A percentile compares a stretch with the other conserved stretches of the same genome.
Conservation (phyloP, 2,797 vertebrate species). For the Muscicapa striata region DNA sequence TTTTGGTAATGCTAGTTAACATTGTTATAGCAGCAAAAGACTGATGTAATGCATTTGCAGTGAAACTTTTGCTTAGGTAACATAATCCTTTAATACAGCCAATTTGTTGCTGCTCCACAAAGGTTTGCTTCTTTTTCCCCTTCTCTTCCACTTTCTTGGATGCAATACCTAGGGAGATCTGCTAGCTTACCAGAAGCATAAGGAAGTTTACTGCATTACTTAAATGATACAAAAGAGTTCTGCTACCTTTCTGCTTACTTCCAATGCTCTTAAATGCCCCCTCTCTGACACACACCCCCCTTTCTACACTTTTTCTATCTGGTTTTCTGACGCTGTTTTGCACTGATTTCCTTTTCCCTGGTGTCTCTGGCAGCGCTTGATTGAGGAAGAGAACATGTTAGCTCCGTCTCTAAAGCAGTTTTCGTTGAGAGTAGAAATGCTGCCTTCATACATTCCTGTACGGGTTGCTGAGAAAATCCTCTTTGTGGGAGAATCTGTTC, state of each 20-base stretch:
- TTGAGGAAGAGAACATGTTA: conserved; percentile 98
- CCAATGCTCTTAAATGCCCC: neutral
- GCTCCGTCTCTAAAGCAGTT: conserved; percentile 97
- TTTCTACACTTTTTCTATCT: neutral
- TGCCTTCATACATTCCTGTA: conserved; percentile 95
- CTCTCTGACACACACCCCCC: neutral
- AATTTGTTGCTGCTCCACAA: neutral
- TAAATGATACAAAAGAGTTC: neutral
- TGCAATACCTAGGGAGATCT: neutral
- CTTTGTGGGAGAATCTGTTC: conserved; percentile 98
- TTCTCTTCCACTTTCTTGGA: neutral
- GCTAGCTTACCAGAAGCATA: neutral
- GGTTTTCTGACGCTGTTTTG: neutral
- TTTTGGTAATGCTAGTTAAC: neutral
- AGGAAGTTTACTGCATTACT: neutral
- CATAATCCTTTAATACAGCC: neutral
- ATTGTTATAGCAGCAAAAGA: neutral
- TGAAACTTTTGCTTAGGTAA: neutral
- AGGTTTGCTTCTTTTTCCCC: neutral
- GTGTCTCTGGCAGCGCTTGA: conserved; percentile 83
- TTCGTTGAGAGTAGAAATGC: conserved; percentile 93
- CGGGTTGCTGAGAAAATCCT: conserved; percentile 97
- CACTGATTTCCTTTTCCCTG: neutral
- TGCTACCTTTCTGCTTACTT: neutral
- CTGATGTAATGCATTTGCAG: neutral